Conservation (phyloP, 2,113 vertebrate genomes). For the Campylomormyrus numenius region DNA sequence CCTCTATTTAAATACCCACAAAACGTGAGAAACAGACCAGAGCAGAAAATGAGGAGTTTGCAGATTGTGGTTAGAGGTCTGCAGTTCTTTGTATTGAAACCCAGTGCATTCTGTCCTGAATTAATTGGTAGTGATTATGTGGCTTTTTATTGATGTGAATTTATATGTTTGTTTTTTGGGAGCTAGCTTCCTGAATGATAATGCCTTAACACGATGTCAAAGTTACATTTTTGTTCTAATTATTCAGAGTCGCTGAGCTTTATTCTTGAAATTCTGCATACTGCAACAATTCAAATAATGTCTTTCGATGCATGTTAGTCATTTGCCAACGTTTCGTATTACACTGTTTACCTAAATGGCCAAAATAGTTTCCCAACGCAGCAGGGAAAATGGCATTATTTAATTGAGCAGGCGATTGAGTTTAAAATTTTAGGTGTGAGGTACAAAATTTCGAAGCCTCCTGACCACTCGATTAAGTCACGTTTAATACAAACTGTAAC, state of each 20-base stretch:
- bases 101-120: conserved; percentile 39
- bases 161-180: conserved; percentile 40
- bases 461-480: background rate
- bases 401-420: background rate
- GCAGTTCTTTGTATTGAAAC: conserved; percentile 47
- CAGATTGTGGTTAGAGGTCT: background rate
- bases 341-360: background rate
- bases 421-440: background rate
- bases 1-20: background rate
- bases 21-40: conserved; percentile 17
- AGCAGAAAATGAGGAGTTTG: background rate
- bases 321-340: background rate
- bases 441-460: background rate
- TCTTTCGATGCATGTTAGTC: background rate
- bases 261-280: background rate
- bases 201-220: background rate
- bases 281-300: background rate
- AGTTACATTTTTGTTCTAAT: background rate
- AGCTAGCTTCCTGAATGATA: conserved; percentile 28
- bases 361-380: background rate
- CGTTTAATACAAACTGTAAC: background rate
- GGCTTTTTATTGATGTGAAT: conserved; percentile 32
- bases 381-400: background rate
- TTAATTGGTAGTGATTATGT: conserved; percentile 58
- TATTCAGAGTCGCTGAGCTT: background rate